Conservation (phyloP, 1,140 invertebrate species). For the Euwallacea similis region DNA sequence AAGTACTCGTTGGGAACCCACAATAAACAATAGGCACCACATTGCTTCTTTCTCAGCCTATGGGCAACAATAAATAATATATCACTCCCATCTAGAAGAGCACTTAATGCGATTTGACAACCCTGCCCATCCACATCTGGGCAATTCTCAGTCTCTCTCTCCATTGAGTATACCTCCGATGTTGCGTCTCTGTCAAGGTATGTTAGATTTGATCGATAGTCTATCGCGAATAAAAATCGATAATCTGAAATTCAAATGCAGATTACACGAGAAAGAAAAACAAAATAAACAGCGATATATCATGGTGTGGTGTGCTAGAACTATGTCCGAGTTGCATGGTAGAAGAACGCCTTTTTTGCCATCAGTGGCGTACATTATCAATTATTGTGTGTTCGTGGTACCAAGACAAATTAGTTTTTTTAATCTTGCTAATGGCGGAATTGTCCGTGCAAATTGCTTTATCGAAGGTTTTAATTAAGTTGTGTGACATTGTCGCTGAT, state of each 20-base stretch:
- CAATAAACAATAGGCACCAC: too few species aligned
- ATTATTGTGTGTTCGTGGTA: background rate
- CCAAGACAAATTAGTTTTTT: too few species aligned
- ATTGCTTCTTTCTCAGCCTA: too few species aligned
- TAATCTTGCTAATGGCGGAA: too few species aligned
- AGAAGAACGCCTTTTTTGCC: constrained; percentile 15
- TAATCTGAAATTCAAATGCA: constrained; percentile 37
- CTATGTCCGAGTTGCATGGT: constrained; percentile 23
- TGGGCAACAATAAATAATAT: constrained; percentile 16
- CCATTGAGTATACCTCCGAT: background rate
- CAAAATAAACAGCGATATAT: constrained; percentile 31
- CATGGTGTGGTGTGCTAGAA: constrained; percentile 26
- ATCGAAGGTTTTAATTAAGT: too few species aligned
- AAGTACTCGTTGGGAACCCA: too few species aligned
- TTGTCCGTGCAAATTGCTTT: too few species aligned
- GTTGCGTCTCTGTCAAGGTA: background rate
- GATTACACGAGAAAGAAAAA: constrained; percentile 31
- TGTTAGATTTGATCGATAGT: constrained; percentile 30
- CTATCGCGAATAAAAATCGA: constrained; percentile 35
- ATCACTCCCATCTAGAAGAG: constrained; percentile 28
- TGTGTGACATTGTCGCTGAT: too few species aligned
- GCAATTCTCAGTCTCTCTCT: constrained; percentile 12
- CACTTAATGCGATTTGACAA: constrained; percentile 32
- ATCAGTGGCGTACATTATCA: background rate
- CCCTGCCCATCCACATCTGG: constrained; percentile 27